Conservation (phyloP, 1,140 invertebrate genomes). For the Drosophila athabasca region DNA sequence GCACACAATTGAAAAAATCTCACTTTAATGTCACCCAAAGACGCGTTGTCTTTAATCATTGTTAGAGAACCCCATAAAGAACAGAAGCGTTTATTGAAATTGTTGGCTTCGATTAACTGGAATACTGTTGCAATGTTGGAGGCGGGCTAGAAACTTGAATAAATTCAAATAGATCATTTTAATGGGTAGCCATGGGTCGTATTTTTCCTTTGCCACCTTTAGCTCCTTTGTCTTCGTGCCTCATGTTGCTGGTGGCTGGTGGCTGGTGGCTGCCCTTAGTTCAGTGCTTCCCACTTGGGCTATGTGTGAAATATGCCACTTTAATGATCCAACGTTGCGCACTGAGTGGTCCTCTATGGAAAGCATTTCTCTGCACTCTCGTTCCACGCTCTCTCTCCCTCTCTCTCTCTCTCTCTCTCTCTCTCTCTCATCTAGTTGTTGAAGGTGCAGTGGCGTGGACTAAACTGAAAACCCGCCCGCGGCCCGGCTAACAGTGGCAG, state of each 20-base stretch:
- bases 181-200: no score
- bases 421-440: slow-evolving; percentile 49
- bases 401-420: neutral
- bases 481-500: slow-evolving; percentile 3
- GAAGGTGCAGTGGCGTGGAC: slow-evolving; percentile 73
- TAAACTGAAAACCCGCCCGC: slow-evolving; percentile 65
- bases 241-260: no score
- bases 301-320: slow-evolving; percentile 82
- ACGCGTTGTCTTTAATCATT: no score
- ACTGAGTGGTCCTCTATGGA: slow-evolving; percentile 64
- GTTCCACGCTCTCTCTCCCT: slow-evolving; percentile 5
- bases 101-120: no score
- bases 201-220: slow-evolving; percentile 13
- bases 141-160: no score
- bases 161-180: no score
- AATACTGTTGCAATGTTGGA: no score
- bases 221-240: slow-evolving; percentile 8
- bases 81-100: no score
- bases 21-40: slow-evolving; percentile 15
- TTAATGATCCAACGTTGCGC: slow-evolving; percentile 78
- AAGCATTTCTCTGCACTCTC: slow-evolving; percentile 17
- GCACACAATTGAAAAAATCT: slow-evolving; percentile 28
- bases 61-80: no score
- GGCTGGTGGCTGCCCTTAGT: slow-evolving; percentile 20
- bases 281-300: slow-evolving; percentile 55